Evolutionary conservation across 1,140 invertebrate genomes (phyloP).

Genomic region (Papilio glaucus): DNA sequence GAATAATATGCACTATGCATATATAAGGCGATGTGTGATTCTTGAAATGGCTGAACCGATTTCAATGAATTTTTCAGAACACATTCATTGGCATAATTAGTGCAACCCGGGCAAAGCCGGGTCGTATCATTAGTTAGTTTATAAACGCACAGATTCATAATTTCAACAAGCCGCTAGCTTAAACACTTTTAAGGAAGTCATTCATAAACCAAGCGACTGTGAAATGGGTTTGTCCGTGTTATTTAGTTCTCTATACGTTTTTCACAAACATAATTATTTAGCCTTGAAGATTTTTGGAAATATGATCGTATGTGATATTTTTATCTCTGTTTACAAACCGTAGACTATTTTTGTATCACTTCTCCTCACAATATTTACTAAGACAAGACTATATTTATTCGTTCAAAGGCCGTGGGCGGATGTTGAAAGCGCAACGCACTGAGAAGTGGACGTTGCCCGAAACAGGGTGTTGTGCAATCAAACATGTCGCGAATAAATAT

Average conservation of each 20-base stretch:
- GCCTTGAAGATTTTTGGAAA: not conserved
- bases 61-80: too few species aligned
- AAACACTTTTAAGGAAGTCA: too few species aligned
- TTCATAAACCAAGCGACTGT: too few species aligned
- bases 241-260: not conserved
- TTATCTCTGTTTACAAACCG: not conserved
- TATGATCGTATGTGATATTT: not conserved
- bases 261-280: not conserved
- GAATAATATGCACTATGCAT: too few species aligned
- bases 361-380: not conserved
- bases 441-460: not conserved
- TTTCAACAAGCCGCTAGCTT: too few species aligned
- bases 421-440: not conserved
- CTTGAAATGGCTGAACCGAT: too few species aligned
- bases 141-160: too few species aligned
- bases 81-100: too few species aligned
- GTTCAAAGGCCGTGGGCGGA: not conserved
- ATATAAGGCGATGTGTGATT: too few species aligned
- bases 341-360: not conserved
- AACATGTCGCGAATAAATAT: not conserved
- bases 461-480: not conserved
- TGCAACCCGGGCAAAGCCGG: too few species aligned
- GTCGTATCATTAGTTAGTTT: too few species aligned
- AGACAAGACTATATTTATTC: conserved; percentile 1
- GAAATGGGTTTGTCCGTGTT: not conserved